Evolutionary conservation across 2,888 invertebrate genomes (phyloP), one percentile per base, ranked within the genome.

Genomic region (Nemotelus nigrinus): DNA sequence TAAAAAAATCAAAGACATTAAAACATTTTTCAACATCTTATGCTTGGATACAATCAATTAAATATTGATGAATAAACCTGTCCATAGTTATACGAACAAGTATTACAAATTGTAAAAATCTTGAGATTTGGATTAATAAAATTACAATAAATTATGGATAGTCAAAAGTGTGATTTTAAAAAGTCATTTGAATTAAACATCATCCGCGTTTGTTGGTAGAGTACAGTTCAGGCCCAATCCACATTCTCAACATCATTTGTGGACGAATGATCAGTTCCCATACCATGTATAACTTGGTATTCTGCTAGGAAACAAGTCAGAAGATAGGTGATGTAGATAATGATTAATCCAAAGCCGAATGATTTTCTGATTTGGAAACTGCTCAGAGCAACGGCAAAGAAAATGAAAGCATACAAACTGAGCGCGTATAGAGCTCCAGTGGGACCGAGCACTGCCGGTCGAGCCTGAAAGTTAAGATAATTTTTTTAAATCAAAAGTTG

Each of bases 231-330:
- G 2, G 53, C 53, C 70, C 70, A 70, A 7, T 3, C 44, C 8
- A 44, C 70, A 41, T 47, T 55, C 2, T n/a, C 6, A 2, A 6
- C 10, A 6, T 53, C 39, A 6, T n/a, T 53, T 6, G 53, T 7
- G 4, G 7, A 39, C 8, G 48, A 41, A 75, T 82, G 81, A 80
- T 82, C 81, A 3, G 78, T 81, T 6, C 81, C 81, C 76, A 78
- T 78, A 10, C 80, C 57, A 64, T 82, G 81, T 64, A 81, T 81
- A 7, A 79, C 8, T 70, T 81, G 79, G 7, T 79, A 78, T 76
- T 82, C 80, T 2, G 77, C 77, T 8, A 81, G 67, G 41, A 79
- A 43, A 48, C 75, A 55, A 47, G 63, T 79, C 6, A 75, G 6
- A 8, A 79, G 43, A 68, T 74, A 82, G 45, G 79, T n/a, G 0